Evolutionary conservation across 2,113 vertebrate species (phyloP).

Genomic region (Piaya cayana): DNA sequence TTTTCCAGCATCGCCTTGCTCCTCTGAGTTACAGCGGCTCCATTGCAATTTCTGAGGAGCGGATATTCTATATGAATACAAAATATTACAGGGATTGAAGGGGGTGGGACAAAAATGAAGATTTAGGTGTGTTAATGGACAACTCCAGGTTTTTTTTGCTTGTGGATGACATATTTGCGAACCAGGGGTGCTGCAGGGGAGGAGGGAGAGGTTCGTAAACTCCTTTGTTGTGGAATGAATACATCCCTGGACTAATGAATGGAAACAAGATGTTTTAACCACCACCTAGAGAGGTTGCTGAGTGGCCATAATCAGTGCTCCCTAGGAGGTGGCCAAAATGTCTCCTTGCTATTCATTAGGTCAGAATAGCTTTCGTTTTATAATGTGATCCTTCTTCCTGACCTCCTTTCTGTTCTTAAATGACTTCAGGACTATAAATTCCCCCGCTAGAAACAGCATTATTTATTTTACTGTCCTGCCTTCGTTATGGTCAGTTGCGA

Average conservation of each 20-base stretch:
- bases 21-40: not conserved
- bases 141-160: not conserved
- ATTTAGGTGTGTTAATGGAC: not conserved
- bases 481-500: slow-evolving; percentile 37
- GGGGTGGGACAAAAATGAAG: accelerated
- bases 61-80: not conserved
- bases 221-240: slow-evolving; percentile 57
- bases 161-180: not conserved
- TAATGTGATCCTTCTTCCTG: slow-evolving; percentile 66
- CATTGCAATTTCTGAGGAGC: not conserved
- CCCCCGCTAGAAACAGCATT: slow-evolving; percentile 47
- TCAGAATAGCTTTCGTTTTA: slow-evolving; percentile 63
- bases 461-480: slow-evolving; percentile 49
- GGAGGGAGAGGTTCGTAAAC: not conserved
- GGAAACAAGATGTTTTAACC: slow-evolving; percentile 69
- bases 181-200: slow-evolving; percentile 13
- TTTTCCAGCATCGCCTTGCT: not conserved
- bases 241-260: slow-evolving; percentile 57
- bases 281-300: slow-evolving; percentile 58
- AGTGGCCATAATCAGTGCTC: slow-evolving; percentile 63
- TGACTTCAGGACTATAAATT: slow-evolving; percentile 66
- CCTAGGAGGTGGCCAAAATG: slow-evolving; percentile 72
- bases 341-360: slow-evolving; percentile 71
- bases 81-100: not conserved
- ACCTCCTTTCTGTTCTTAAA: slow-evolving; percentile 61